Percentiles rank a stretch among this genome's conserved stretches.
These are phyloP conservation scores for Erithacus rubecula DNA, from an alignment of 2,797 vertebrate genomes.

Conservation along the genomic window DNA sequence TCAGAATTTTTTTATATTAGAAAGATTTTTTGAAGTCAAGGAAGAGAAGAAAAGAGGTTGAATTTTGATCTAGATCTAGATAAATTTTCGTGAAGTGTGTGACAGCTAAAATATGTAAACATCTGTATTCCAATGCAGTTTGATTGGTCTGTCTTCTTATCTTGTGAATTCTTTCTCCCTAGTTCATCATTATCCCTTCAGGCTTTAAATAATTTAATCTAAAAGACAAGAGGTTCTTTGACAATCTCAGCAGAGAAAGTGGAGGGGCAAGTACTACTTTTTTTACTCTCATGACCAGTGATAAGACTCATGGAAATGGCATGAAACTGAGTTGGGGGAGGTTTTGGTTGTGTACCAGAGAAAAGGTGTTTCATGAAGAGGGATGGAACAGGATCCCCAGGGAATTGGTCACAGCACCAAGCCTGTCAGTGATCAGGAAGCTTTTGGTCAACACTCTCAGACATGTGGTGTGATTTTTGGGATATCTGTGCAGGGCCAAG, in stretches of 20 bases:
- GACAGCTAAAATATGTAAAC: not conserved
- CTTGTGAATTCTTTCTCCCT: not conserved
- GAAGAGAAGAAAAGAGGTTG: not conserved
- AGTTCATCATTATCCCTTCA: not conserved
- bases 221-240: not conserved
- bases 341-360: not conserved
- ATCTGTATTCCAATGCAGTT: not conserved
- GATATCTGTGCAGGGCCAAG: not conserved
- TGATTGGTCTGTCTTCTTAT: not conserved
- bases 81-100: not conserved
- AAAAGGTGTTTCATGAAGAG: not conserved
- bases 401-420: not conserved
- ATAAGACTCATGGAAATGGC: rapidly evolving
- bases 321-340: rapidly evolving
- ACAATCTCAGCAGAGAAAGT: not conserved
- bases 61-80: not conserved
- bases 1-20: not conserved
- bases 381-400: not conserved
- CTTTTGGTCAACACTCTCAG: not conserved
- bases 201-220: not conserved
- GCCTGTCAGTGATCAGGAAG: not conserved
- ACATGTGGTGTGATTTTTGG: not conserved
- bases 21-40: not conserved
- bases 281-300: not conserved
- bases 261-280: not conserved